Percentiles rank a stretch among this genome's conserved stretches.
Evolutionary conservation across 1,140 invertebrate genomes (phyloP).

Genomic region (Ceratosolen solmsi): DNA sequence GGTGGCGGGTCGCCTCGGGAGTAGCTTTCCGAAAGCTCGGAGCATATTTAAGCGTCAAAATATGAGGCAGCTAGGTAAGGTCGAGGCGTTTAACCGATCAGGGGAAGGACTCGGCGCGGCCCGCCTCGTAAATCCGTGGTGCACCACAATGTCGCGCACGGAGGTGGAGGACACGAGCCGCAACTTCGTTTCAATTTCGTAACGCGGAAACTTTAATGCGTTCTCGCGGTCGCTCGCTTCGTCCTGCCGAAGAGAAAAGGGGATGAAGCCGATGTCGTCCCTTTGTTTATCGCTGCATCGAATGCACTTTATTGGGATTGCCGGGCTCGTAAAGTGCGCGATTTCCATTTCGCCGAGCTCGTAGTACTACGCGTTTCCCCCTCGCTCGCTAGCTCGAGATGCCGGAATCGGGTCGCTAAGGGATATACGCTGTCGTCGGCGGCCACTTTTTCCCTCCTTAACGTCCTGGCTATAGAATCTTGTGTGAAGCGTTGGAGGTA

Average conservation of each 20-base stretch:
- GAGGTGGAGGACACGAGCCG: background rate
- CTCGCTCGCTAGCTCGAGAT: background rate
- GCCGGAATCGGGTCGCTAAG: background rate
- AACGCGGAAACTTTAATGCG: conserved; percentile 45
- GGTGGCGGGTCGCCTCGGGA: too few relatives aligned
- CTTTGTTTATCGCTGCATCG: conserved; percentile 47
- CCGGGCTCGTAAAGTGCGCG: conserved; percentile 33
- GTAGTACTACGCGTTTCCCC: background rate
- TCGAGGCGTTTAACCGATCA: too few relatives aligned
- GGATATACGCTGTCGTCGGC: background rate
- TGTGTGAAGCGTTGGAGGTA: conserved; percentile 1
- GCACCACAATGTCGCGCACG: conserved; percentile 6
- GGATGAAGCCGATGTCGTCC: conserved; percentile 27
- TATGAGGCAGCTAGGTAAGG: background rate
- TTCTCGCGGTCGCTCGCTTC: conserved; percentile 39
- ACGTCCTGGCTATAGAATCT: background rate
- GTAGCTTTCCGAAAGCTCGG: too few relatives aligned
- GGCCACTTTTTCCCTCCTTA: background rate
- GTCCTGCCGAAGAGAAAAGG: background rate
- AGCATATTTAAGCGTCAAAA: conserved; percentile 7
- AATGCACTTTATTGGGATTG: conserved; percentile 42
- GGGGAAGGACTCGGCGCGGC: background rate
- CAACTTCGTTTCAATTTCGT: conserved; percentile 42
- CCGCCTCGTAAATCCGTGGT: conserved; percentile 31
- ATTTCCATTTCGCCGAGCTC: conserved; percentile 13